A percentile compares a stretch with the other conserved stretches of the same genome.
Evolutionary conservation across 2,888 invertebrate genomes (phyloP).

Genomic region (Mimachlamys varia): DNA sequence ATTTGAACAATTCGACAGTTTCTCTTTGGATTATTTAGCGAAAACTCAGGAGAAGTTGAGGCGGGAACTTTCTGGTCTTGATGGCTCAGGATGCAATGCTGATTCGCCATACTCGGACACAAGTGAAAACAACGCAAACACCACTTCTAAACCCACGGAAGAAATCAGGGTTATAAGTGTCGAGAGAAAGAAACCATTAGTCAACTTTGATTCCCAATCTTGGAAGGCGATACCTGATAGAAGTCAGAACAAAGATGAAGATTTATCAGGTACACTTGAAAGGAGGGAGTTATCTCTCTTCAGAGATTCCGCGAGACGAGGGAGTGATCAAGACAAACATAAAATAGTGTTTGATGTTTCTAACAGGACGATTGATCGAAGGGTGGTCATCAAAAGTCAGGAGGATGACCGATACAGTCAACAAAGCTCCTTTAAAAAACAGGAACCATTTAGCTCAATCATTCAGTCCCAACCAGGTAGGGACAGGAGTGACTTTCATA

Average conservation of each 20-base stretch:
- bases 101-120: background rate
- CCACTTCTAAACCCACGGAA: background rate
- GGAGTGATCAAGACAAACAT: background rate
- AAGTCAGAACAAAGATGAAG: background rate
- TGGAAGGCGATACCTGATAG: background rate
- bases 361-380: background rate
- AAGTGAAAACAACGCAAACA: background rate
- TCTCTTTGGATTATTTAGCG: constrained; percentile 9
- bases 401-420: background rate
- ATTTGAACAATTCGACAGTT: background rate
- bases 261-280: background rate
- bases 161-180: background rate
- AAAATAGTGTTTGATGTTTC: background rate
- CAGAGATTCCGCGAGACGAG: background rate
- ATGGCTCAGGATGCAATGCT: background rate
- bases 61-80: background rate
- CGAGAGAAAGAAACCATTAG: constrained; percentile 14
- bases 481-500: background rate
- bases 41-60: constrained; percentile 4
- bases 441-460: no score
- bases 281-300: background rate
- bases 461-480: no score
- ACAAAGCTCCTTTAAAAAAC: no score
- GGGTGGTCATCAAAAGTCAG: background rate
- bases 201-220: background rate